phyloP scores from a whole-genome alignment of 2,888 invertebrate genomes.

The Oegoconia quadripuncta region DNA sequence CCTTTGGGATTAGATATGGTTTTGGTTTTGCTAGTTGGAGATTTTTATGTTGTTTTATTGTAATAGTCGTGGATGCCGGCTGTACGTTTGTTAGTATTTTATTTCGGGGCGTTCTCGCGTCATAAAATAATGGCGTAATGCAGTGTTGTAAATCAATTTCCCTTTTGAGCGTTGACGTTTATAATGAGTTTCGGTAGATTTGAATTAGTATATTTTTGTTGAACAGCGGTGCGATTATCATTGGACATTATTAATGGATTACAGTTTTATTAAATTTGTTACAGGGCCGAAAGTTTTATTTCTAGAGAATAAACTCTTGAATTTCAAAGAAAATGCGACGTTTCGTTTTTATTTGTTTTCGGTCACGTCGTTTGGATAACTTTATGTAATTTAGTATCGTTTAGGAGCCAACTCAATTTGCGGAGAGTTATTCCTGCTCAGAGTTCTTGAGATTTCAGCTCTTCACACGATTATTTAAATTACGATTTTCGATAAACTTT shows the following conservation, averaged over 20 bases:
- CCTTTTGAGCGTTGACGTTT: slow-evolving; percentile 71
- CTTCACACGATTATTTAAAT: too few relatives aligned
- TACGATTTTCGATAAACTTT: too few relatives aligned
- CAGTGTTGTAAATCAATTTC: slow-evolving; percentile 74
- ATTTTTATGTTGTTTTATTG: slow-evolving; percentile 39
- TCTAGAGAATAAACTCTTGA: too few relatives aligned
- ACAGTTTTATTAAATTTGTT: slow-evolving; percentile 16
- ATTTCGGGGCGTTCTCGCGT: slow-evolving; percentile 76
- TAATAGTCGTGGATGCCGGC: slow-evolving; percentile 77
- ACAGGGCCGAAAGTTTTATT: neutral
- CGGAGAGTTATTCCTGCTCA: too few relatives aligned
- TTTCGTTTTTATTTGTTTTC: too few relatives aligned
- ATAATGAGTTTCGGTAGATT: slow-evolving; percentile 69
- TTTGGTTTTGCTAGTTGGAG: slow-evolving; percentile 14
- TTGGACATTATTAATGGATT: slow-evolving; percentile 45
- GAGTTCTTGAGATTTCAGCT: too few relatives aligned
- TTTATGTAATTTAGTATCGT: too few relatives aligned
- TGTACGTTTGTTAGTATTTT: slow-evolving; percentile 78
- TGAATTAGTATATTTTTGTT: slow-evolving; percentile 52
- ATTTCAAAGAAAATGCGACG: too few relatives aligned
- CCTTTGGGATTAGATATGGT: slow-evolving; percentile 17
- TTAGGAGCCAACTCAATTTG: too few relatives aligned
- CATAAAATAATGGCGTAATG: slow-evolving; percentile 78
- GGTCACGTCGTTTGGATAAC: too few relatives aligned
- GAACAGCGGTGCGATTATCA: slow-evolving; percentile 48